These are phyloP conservation scores for Meghimatium bilineatum DNA, from an alignment of 2,888 invertebrate genomes.

Conservation along the genomic window DNA sequence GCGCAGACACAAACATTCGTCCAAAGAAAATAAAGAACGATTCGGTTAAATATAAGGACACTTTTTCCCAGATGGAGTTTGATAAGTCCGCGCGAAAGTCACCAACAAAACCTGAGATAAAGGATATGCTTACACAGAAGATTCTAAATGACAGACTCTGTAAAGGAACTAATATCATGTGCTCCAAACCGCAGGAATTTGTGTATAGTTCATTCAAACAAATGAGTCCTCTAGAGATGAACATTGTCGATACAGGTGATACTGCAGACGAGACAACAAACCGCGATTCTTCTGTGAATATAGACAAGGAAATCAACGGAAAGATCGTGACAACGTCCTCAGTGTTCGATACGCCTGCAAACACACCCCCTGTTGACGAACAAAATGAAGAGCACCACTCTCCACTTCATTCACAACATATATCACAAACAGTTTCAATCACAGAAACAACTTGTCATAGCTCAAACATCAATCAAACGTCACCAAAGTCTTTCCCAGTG, in stretches of 20 bases:
- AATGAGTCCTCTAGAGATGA: slow-evolving; percentile 40
- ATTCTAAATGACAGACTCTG: slow-evolving; percentile 41
- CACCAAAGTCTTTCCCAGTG: background rate
- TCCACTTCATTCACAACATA: background rate
- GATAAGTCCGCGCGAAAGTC: background rate
- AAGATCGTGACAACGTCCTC: slow-evolving; percentile 23
- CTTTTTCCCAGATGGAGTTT: background rate
- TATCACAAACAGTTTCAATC: background rate
- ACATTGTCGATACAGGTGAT: background rate
- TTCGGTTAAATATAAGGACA: background rate
- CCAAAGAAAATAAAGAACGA: slow-evolving; percentile 12
- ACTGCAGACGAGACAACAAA: slow-evolving; percentile 2
- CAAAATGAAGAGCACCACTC: slow-evolving; percentile 21
- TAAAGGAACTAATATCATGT: background rate
- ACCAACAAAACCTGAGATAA: slow-evolving; percentile 42
- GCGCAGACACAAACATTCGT: slow-evolving; percentile 16
- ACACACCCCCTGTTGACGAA: slow-evolving; percentile 34
- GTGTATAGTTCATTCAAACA: slow-evolving; percentile 29
- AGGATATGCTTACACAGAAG: slow-evolving; percentile 43
- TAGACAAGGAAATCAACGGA: background rate
- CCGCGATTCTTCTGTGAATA: background rate
- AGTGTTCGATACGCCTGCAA: slow-evolving; percentile 45
- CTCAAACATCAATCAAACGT: background rate
- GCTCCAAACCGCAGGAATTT: background rate
- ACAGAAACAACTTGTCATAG: background rate